phyloP scores from a whole-genome alignment of 2,113 vertebrate species.

The Lophochroa leadbeateri region DNA sequence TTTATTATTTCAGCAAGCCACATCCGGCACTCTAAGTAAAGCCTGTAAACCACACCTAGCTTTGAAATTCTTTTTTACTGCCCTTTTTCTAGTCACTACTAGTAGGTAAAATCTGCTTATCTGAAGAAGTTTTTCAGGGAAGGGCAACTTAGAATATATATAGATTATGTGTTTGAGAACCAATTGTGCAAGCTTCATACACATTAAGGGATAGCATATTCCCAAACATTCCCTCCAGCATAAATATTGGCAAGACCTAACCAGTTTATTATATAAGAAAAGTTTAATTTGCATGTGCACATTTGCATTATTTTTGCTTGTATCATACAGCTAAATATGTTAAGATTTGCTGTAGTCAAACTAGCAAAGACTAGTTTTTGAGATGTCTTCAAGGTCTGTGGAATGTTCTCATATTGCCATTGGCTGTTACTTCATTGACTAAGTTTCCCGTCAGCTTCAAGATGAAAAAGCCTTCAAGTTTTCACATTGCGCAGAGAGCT shows the following conservation, averaged over 20 bases:
- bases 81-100: slow-evolving; percentile 21
- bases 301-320: background rate
- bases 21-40: background rate
- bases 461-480: background rate
- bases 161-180: background rate
- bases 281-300: background rate
- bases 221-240: background rate
- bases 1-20: slow-evolving; percentile 33
- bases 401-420: background rate
- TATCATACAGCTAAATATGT: background rate
- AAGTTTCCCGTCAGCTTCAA: background rate
- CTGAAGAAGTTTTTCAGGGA: slow-evolving; percentile 12
- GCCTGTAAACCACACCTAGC: background rate
- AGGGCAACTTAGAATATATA: background rate
- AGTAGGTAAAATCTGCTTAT: slow-evolving; percentile 21
- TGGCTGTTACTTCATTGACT: background rate
- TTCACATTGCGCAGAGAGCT: background rate
- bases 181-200: background rate
- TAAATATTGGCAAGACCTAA: slow-evolving; percentile 15
- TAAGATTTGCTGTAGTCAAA: background rate
- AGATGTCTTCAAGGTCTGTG: background rate
- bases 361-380: background rate
- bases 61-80: slow-evolving; percentile 8
- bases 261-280: background rate
- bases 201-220: background rate